These are phyloP conservation scores for Pocillopora damicornis DNA, from an alignment of 64 coral and sea anemone genomes.

Conservation along the genomic window DNA sequence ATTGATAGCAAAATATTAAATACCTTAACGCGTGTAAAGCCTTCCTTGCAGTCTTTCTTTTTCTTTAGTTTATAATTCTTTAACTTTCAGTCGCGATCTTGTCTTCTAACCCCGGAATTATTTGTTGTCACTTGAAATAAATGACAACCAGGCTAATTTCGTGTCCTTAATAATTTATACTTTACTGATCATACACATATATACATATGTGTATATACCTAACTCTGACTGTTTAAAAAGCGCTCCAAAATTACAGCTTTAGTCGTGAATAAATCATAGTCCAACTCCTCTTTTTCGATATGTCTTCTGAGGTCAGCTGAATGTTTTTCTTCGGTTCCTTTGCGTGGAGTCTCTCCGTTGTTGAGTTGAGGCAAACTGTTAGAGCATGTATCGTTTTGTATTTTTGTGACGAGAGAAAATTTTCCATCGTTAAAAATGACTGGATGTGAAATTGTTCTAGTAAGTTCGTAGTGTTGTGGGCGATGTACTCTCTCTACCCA, in stretches of 20 bases:
- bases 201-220: no score
- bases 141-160: no score
- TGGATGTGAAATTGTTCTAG: neutral
- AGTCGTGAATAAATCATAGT: constrained; percentile 19
- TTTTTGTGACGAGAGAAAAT: neutral
- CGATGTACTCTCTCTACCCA: neutral
- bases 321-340: neutral
- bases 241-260: constrained; percentile 41
- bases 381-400: neutral
- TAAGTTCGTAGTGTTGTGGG: neutral
- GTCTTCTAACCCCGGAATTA: no score
- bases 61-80: no score
- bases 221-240: constrained; percentile 20
- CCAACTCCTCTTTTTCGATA: neutral
- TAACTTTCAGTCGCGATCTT: no score
- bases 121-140: no score
- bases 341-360: neutral
- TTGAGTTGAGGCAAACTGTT: neutral
- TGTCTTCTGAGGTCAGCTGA: constrained; percentile 30
- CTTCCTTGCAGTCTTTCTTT: no score
- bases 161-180: no score
- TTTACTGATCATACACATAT: no score
- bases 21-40: no score
- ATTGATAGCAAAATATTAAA: no score
- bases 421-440: neutral